phyloP scores from a whole-genome alignment of 2,113 vertebrate species.

The Pelvicachromis taeniatus region DNA sequence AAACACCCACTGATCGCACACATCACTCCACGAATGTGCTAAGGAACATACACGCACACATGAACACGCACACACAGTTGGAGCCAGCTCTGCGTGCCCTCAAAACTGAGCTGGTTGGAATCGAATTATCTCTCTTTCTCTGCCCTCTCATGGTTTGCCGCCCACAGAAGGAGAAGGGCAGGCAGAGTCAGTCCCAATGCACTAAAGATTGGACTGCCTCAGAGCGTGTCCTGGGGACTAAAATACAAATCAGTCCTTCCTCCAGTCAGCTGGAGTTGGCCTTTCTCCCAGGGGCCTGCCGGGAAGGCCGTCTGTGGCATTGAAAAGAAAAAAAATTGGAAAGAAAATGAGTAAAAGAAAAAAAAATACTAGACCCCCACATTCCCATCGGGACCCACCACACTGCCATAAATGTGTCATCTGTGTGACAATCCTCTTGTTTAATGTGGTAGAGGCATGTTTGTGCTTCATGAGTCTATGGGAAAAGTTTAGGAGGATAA shows the following conservation, averaged over 20 bases:
- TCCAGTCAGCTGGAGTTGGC: slow-evolving; percentile 58
- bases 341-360: not conserved
- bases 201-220: slow-evolving; percentile 63
- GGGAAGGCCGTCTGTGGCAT: slow-evolving; percentile 56
- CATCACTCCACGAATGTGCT: slow-evolving; percentile 14
- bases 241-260: slow-evolving; percentile 63
- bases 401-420: slow-evolving; percentile 17
- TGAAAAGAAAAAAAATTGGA: slow-evolving; percentile 5
- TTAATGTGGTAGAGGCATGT: not conserved
- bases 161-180: slow-evolving; percentile 65
- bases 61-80: not conserved
- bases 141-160: slow-evolving; percentile 47
- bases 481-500: not conserved
- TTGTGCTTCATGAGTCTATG: not conserved
- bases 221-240: slow-evolving; percentile 57
- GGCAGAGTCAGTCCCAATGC: slow-evolving; percentile 52
- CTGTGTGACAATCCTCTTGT: slow-evolving; percentile 27
- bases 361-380: not conserved
- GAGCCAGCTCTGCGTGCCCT: slow-evolving; percentile 35
- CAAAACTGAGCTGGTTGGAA: slow-evolving; percentile 41
- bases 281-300: slow-evolving; percentile 53
- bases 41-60: not conserved
- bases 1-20: slow-evolving; percentile 52
- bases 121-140: slow-evolving; percentile 50
- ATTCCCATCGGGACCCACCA: not conserved